phyloP scores from a whole-genome alignment of 2,888 invertebrate genomes.

The Galerucella nymphaeae region DNA sequence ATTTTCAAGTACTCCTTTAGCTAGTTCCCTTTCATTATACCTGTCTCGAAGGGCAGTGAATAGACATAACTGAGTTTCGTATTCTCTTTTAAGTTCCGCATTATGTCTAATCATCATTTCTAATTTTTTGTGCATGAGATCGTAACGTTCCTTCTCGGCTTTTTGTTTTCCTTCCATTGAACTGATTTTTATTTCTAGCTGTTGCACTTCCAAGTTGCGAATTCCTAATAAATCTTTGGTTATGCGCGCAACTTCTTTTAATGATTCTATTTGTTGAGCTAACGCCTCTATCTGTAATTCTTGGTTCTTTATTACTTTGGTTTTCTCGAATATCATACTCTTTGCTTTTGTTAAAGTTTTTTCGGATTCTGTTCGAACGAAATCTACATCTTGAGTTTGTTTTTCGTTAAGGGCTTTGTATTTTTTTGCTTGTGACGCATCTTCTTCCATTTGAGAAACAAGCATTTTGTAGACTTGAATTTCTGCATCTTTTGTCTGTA shows the following conservation, averaged over 20 bases:
- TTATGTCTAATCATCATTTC: slow-evolving; percentile 79
- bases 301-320: slow-evolving; percentile 80
- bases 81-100: slow-evolving; percentile 80
- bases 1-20: slow-evolving; percentile 54
- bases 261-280: slow-evolving; percentile 76
- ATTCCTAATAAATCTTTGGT: slow-evolving; percentile 84
- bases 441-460: slow-evolving; percentile 55
- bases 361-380: slow-evolving; percentile 63
- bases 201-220: slow-evolving; percentile 81
- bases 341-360: slow-evolving; percentile 75
- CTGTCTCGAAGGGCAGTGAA: slow-evolving; percentile 70
- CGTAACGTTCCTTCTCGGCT: slow-evolving; percentile 78
- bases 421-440: slow-evolving; percentile 57
- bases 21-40: slow-evolving; percentile 60
- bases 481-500: slow-evolving; percentile 52
- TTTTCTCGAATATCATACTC: slow-evolving; percentile 79
- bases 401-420: slow-evolving; percentile 53
- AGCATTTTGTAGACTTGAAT: slow-evolving; percentile 30
- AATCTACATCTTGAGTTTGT: slow-evolving; percentile 58
- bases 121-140: slow-evolving; percentile 76
- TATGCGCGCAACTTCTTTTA: slow-evolving; percentile 84
- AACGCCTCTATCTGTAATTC: slow-evolving; percentile 82
- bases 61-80: slow-evolving; percentile 79
- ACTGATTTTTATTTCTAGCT: slow-evolving; percentile 75
- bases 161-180: slow-evolving; percentile 77